These are phyloP conservation scores for Bombus difficillimus DNA, from an alignment of 1,140 invertebrate genomes.

Conservation along the genomic window DNA sequence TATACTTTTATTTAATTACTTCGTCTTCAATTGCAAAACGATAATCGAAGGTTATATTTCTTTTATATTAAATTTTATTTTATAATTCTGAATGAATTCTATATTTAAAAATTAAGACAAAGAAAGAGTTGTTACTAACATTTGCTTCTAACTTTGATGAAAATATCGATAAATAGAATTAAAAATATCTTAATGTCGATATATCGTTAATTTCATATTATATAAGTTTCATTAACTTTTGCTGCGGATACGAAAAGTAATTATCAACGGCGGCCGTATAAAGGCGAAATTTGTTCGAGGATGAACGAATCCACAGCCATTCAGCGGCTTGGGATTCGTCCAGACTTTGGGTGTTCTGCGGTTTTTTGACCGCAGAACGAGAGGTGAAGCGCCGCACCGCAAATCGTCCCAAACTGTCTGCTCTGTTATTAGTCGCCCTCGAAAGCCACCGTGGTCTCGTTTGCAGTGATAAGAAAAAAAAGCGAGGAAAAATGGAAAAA, in stretches of 20 bases:
- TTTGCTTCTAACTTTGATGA: not conserved
- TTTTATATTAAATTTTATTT: not conserved
- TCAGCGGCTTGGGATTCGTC: constrained; percentile 11
- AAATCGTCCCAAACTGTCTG: constrained; percentile 44
- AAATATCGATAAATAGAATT: not conserved
- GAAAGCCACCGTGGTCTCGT: constrained; percentile 15
- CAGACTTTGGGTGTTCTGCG: constrained; percentile 46
- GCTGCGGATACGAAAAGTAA: not conserved
- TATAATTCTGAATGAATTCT: not conserved
- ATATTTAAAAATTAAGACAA: not conserved
- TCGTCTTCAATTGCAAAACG: not conserved
- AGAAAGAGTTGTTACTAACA: not conserved
- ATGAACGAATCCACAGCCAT: not conserved
- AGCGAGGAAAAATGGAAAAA: not conserved
- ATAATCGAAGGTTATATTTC: too few relatives aligned
- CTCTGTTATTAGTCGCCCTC: constrained; percentile 55
- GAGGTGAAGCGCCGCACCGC: constrained; percentile 16
- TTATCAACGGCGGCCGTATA: constrained; percentile 5
- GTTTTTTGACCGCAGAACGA: constrained; percentile 57
- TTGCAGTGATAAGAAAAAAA: not conserved
- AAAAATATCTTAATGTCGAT: not conserved
- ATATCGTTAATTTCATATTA: not conserved
- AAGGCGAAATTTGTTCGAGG: constrained; percentile 9
- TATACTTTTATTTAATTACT: not conserved
- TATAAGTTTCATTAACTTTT: not conserved